Evolutionary conservation across 2,888 invertebrate species (phyloP), one percentile per base, ranked within the genome.

Genomic region (Tipula vernalis): DNA sequence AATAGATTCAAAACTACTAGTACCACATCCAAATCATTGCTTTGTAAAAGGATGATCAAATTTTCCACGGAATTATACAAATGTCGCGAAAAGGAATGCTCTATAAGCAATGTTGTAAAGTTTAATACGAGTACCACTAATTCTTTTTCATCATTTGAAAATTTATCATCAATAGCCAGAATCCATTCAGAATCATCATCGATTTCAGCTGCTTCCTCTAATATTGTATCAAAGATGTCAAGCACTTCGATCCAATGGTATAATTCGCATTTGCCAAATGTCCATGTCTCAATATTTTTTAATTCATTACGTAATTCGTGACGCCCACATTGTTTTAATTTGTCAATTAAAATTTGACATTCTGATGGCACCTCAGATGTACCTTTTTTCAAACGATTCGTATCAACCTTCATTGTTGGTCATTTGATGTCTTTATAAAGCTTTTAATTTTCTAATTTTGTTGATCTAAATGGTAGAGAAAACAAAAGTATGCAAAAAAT

Each of bases 21-120:
- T n/a, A 97, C 96, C 86, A 96, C 94, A 88, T 95, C 94, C 95
- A 97, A 95, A 90, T 96, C 95, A 91, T 95, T 95, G 86, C 96
- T 96, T 87, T 95, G 94, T 89, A 97, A 91, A 88, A 97, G 92
- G 51, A 95, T 94, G 86, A 96, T 94, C 88, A 97, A 92, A 90
- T 96, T 96, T 91, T 97, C 97, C 94, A 97, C 95, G 71, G 96
- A 97, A 92, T 96, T 96, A 93, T 97, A 97, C 88, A 97, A 92
- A 91, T 96, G 96, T 87, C 96, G 93, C 15, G 96, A 96, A 90
- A 97, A 97, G 88, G 96, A 96, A 91, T 97, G 96, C 91, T 97
- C 97, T 89, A 97, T 96, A 86, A 97, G 92, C 88, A 96, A 91
- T 0, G 96, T 96, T 85, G 96, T 96, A 90, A 97, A 97, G 89